Evolutionary conservation across 2,888 invertebrate species (phyloP), one percentile per base, ranked within the genome.

Genomic region (Anthoptus insignis): DNA sequence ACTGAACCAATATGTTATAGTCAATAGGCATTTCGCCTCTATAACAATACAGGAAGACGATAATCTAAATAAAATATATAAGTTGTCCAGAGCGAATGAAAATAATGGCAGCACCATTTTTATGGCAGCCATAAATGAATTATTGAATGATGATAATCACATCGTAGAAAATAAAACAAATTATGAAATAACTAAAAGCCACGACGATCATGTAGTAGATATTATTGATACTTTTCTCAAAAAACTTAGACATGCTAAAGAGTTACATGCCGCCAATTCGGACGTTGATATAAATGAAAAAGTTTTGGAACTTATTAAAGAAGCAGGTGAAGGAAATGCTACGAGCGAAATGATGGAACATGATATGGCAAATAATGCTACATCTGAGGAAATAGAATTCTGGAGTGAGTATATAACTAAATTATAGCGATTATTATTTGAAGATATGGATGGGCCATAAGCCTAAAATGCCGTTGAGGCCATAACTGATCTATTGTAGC

Each of bases 391-490:
- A 27, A 77, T 70, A 67, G 86, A 84, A 42, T 84, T 81, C 74
- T 90, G 88, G 88, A 73, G 89, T 89, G 72, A 82, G 81, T 73
- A 9, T 59, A 52, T 34, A 8, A 27, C 32, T n/a, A n/a, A n/a
- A n/a, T n/a, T n/a, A n/a, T n/a, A n/a, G n/a, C n/a, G n/a, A n/a
- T n/a, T n/a, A n/a, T n/a, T n/a, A n/a, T n/a, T n/a, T n/a, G n/a
- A n/a, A n/a, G n/a, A n/a, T n/a, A n/a, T n/a, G n/a, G n/a, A n/a
- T n/a, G n/a, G n/a, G n/a, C n/a, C n/a, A n/a, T n/a, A n/a, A n/a
- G n/a, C n/a, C n/a, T n/a, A n/a, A n/a, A n/a, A n/a, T n/a, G n/a
- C n/a, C n/a, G n/a, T n/a, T n/a, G n/a, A n/a, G n/a, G n/a, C n/a
- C n/a, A n/a, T n/a, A n/a, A n/a, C n/a, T n/a, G n/a, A n/a, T n/a